These are phyloP conservation scores for Sebastolobus alascanus DNA, from an alignment of 2,797 vertebrate genomes.

Conservation along the genomic window DNA sequence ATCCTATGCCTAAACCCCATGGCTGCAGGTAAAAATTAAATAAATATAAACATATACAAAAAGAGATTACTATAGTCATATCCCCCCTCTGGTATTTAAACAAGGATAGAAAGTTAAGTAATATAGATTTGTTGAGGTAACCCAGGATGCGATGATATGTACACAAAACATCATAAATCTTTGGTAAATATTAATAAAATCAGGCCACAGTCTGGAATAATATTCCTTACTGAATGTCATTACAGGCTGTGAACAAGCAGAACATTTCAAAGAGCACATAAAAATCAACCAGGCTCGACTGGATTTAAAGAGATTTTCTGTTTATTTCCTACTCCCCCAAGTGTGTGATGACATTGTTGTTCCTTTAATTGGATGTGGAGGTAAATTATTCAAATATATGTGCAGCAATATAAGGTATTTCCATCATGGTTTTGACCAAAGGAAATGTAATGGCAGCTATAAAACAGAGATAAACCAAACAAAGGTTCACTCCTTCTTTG, in stretches of 20 bases:
- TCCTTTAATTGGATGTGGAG: not conserved
- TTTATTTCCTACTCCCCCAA: not conserved
- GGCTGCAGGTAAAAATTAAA: not conserved
- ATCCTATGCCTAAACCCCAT: not conserved
- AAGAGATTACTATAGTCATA: not conserved
- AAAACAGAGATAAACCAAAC: not conserved
- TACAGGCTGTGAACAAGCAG: slow-evolving; percentile 2
- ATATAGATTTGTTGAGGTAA: not conserved
- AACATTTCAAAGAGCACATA: slow-evolving; percentile 3
- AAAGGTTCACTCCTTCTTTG: not conserved
- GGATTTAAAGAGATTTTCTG: not conserved
- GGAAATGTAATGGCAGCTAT: not conserved
- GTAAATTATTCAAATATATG: not conserved
- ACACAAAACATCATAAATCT: not conserved
- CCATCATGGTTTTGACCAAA: not conserved
- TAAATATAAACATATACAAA: not conserved
- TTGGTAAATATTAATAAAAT: slow-evolving; percentile 9
- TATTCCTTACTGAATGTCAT: not conserved
- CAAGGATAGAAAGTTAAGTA: not conserved
- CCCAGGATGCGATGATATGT: not conserved
- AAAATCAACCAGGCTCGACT: not conserved
- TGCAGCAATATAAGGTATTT: not conserved
- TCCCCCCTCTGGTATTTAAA: not conserved
- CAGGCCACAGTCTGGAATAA: not conserved
- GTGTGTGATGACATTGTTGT: not conserved